These are phyloP conservation scores for Ictidomys tridecemlineatus DNA, from an alignment of 2,113 vertebrate genomes.

Conservation along the genomic window DNA sequence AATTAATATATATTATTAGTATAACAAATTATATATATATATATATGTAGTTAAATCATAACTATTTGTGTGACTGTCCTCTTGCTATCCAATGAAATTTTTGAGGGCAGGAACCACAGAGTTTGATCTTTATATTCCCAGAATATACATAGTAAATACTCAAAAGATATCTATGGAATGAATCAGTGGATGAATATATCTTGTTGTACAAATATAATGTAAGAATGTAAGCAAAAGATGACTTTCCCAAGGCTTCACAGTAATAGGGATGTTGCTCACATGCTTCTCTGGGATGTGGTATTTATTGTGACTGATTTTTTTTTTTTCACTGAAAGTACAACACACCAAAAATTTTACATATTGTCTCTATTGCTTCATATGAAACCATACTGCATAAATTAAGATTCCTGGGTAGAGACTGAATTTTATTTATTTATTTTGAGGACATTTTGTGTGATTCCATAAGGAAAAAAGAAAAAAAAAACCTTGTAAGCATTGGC, in stretches of 20 bases:
- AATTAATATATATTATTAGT: not conserved
- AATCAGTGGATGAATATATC: not conserved
- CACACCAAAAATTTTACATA: not conserved
- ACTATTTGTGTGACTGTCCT: not conserved
- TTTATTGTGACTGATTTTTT: not conserved
- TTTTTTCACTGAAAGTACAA: not conserved
- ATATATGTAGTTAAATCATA: too few relatives aligned
- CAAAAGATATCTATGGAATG: not conserved
- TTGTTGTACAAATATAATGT: conserved; percentile 8
- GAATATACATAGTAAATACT: not conserved
- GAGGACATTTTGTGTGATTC: conserved; percentile 62
- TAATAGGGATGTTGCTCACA: not conserved
- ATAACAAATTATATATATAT: too few relatives aligned
- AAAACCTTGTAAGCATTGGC: conserved; percentile 81
- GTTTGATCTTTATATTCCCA: not conserved
- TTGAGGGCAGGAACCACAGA: not conserved
- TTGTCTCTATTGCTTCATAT: not conserved
- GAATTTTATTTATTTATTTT: conserved; percentile 76
- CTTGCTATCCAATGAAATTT: not conserved
- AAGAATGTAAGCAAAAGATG: not conserved
- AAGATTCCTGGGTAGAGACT: not conserved
- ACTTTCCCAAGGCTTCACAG: not conserved
- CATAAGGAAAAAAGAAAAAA: not conserved
- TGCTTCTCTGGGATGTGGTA: not conserved
- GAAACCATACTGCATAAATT: conserved; percentile 6